Percentiles rank a stretch among this genome's conserved stretches.
Evolutionary conservation across 2,888 invertebrate species (phyloP).

Genomic region (Anorthoa munda): DNA sequence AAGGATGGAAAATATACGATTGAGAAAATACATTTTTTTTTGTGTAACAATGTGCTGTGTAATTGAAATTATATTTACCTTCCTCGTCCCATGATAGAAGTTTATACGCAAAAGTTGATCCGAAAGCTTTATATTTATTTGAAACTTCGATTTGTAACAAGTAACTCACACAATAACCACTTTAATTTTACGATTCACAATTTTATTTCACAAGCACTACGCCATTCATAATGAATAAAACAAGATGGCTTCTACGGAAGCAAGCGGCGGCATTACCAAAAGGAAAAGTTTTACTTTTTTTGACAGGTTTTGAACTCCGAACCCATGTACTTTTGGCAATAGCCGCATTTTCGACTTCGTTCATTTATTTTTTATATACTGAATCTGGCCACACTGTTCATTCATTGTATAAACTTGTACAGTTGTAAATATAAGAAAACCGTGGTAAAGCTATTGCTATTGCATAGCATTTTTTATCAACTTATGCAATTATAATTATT

Average conservation of each 20-base stretch:
- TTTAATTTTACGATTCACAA: slow-evolving; percentile 16
- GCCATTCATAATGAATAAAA: slow-evolving; percentile 64
- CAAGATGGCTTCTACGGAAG: slow-evolving; percentile 72
- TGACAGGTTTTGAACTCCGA: background rate
- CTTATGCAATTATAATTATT: too few species aligned
- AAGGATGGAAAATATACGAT: slow-evolving; percentile 41
- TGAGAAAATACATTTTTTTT: slow-evolving; percentile 33
- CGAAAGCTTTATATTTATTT: slow-evolving; percentile 4
- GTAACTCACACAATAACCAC: slow-evolving; percentile 21
- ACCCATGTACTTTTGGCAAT: background rate
- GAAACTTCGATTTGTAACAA: background rate
- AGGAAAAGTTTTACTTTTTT: background rate
- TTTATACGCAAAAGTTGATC: slow-evolving; percentile 18
- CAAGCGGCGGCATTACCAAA: slow-evolving; percentile 52
- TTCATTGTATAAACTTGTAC: too few species aligned
- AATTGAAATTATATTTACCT: slow-evolving; percentile 74
- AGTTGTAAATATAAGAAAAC: too few species aligned
- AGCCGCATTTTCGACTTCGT: background rate
- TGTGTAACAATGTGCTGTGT: slow-evolving; percentile 52
- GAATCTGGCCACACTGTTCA: too few species aligned
- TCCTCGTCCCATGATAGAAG: slow-evolving; percentile 82
- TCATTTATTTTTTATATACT: background rate
- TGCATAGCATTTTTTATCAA: too few species aligned
- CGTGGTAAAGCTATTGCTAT: too few species aligned
- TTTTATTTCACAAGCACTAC: slow-evolving; percentile 40